Percentiles rank a stretch among this genome's conserved stretches.
Evolutionary conservation across 2,797 vertebrate species (phyloP).

Genomic region (Dicrostonyx torquatus): DNA sequence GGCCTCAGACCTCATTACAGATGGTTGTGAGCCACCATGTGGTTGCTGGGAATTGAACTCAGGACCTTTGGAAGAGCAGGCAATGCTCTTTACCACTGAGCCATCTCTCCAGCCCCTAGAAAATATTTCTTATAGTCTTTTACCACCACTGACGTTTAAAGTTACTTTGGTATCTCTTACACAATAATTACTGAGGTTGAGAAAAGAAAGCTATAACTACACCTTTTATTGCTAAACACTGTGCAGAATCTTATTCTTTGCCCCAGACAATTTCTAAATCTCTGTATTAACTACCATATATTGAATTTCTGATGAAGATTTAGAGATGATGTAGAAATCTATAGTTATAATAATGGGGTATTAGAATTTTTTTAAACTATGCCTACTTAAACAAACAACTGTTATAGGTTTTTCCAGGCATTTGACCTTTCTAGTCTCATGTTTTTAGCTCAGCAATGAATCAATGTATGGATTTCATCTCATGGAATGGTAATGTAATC

Average conservation of each 20-base stretch:
- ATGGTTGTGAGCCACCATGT: too few species aligned
- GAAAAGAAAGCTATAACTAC: background rate
- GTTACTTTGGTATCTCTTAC: background rate
- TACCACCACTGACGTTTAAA: background rate
- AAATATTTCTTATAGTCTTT: too few species aligned
- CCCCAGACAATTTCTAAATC: background rate
- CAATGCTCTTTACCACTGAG: too few species aligned
- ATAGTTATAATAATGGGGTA: fast-evolving
- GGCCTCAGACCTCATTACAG: too few species aligned
- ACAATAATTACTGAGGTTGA: background rate
- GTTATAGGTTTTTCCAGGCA: background rate
- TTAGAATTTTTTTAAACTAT: background rate
- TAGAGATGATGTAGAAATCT: background rate
- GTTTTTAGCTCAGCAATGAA: background rate
- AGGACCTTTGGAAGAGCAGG: too few species aligned
- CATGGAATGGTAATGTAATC: background rate
- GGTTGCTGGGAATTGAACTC: too few species aligned
- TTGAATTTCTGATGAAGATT: background rate
- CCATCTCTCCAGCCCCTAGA: too few species aligned
- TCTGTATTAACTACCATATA: background rate
- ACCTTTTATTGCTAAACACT: background rate
- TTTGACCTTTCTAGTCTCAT: background rate
- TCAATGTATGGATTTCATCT: background rate
- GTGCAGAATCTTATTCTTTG: background rate
- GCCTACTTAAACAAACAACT: background rate